Percentiles rank a stretch among this genome's conserved stretches.
These are phyloP conservation scores for Yponomeuta malinellus DNA, from an alignment of 2,888 invertebrate genomes.

Conservation along the genomic window DNA sequence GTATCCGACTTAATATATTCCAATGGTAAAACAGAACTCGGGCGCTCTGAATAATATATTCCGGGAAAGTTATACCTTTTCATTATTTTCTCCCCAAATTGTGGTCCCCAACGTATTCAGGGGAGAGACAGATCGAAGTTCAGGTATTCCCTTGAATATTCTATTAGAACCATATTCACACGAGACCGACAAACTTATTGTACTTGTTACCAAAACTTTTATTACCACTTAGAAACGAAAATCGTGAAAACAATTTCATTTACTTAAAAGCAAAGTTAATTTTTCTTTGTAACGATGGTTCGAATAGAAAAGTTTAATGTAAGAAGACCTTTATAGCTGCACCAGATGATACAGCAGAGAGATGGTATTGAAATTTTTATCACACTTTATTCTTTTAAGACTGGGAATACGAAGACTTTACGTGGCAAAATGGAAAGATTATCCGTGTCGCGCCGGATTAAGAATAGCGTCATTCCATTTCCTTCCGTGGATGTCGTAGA, in stretches of 20 bases:
- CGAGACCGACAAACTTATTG: neutral
- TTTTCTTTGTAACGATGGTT: neutral
- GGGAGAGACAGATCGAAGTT: constrained; percentile 37
- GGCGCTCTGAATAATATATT: constrained; percentile 41
- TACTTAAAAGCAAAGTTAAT: neutral
- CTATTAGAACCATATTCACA: constrained; percentile 28
- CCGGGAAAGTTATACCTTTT: constrained; percentile 40
- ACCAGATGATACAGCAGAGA: neutral
- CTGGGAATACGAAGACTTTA: neutral
- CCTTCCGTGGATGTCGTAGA: too few species aligned
- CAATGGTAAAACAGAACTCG: constrained; percentile 8
- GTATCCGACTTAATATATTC: neutral
- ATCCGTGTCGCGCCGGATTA: neutral
- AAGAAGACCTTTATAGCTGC: neutral
- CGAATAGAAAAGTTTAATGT: neutral
- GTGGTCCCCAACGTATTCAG: constrained; percentile 34
- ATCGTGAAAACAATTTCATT: neutral
- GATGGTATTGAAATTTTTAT: neutral
- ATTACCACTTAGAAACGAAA: neutral
- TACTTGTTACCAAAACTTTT: neutral
- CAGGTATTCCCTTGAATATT: constrained; percentile 42
- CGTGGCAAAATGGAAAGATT: neutral
- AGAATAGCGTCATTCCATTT: too few species aligned
- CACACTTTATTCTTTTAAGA: neutral
- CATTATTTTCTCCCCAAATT: constrained; percentile 49